Base-by-base conservation (phyloP, 2,113 vertebrate genomes). In the Gasterosteus nipponicus region DNA sequence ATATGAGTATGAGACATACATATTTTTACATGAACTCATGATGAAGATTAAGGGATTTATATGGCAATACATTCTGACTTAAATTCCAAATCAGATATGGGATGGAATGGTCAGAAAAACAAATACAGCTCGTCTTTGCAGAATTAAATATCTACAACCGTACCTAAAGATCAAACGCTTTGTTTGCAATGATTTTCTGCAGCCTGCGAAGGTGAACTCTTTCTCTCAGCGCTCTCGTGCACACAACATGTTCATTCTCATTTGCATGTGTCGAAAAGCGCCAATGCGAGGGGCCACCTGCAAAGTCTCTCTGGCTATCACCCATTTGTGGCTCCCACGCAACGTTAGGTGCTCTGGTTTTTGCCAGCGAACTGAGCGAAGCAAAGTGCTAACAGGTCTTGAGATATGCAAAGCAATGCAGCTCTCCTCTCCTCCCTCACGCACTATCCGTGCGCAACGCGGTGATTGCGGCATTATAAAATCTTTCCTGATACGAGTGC, bases 321-420 rank as follows among this genome's bases (percentile, higher is more conserved):
- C 73, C 64, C 44, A 16, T 58, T 22, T 68, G 16, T 35, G 51
- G 39, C 75, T 35, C 22, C 0, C 10, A 2, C 60, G 46, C n/a
- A 19, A 12, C 6, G 26, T 35, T 53, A 41, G 41, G 38, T 31
- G 12, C 58, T 29, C 39, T 22, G 19, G 56, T 7, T 26, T 73
- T 26, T 41, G 35, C 35, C n/a, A 58, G 65, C 16, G 41, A 76
- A 68, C 16, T 83, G 60, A 22, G 58, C 33, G 35, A 68, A 66
- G 66, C 56, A 67, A 64, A 61, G 71, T 46, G 73, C 73, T 31
- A 89, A 83, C 82, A 64, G 74, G 73, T 86, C 63, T 29, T 67
- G 77, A 86, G 73, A 88, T 92, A 93, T 94, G 92, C 89, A 91
- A 92, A 93, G 88, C 88, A 91, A 84, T 94, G 93, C 93, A 91